These are phyloP conservation scores for Acrossocheilus wenchowensis DNA, from an alignment of 2,797 vertebrate species.

Conservation along the genomic window DNA sequence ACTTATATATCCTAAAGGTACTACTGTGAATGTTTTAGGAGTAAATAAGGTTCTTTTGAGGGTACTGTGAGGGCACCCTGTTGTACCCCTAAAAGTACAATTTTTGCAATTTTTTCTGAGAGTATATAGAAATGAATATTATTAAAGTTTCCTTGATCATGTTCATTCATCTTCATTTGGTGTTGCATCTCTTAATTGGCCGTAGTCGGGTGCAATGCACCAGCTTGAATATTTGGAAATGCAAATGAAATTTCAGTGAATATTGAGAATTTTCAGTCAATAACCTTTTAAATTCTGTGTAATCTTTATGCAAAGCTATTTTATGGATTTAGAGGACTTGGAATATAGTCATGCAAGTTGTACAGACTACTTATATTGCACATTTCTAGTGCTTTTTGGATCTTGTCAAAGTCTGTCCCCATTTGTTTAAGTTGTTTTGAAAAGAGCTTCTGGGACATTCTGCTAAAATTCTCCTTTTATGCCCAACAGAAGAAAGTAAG, in stretches of 20 bases:
- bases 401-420: background rate
- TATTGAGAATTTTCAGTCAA: background rate
- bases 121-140: background rate
- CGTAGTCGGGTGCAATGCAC: background rate
- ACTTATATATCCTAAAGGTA: background rate
- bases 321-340: background rate
- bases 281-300: background rate
- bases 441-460: background rate
- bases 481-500: background rate
- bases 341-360: background rate
- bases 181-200: background rate
- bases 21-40: background rate
- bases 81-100: background rate
- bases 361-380: background rate
- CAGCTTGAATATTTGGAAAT: background rate
- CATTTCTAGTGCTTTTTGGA: background rate
- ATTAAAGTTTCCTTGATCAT: background rate
- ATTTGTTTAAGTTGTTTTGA: background rate
- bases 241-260: background rate
- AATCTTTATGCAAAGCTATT: background rate
- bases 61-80: background rate
- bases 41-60: background rate
- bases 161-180: background rate
- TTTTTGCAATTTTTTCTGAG: background rate
- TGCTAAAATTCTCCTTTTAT: background rate